Evolutionary conservation across 2,888 invertebrate species (phyloP).

Genomic region (Conops quadrifasciatus): DNA sequence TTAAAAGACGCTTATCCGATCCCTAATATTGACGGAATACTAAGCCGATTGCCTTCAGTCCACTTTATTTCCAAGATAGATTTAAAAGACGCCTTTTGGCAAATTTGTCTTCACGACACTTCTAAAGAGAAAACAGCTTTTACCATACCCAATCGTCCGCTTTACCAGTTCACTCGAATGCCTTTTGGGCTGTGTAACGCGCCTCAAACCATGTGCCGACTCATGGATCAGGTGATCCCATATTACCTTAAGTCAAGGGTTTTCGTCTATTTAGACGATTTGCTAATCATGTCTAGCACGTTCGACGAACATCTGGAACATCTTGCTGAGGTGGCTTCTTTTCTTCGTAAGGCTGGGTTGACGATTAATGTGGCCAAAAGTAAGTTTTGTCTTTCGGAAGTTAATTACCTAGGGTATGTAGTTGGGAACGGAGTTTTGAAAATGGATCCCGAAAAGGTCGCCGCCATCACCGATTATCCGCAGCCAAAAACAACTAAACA

Average conservation of each 20-base stretch:
- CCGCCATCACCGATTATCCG: conserved; percentile 32
- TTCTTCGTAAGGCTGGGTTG: conserved; percentile 31
- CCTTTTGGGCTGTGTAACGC: conserved; percentile 34
- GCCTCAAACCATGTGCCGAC: conserved; percentile 37
- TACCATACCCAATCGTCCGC: conserved; percentile 36
- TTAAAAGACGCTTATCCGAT: conserved; percentile 38
- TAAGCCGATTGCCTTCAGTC: conserved; percentile 35
- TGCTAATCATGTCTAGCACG: conserved; percentile 31
- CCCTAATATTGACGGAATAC: conserved; percentile 38
- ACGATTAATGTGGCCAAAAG: conserved; percentile 34
- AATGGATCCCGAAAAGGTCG: conserved; percentile 32
- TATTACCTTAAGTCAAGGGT: conserved; percentile 32
- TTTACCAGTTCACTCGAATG: conserved; percentile 37
- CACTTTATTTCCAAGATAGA: conserved; percentile 36
- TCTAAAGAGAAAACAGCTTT: conserved; percentile 36
- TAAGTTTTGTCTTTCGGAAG: conserved; percentile 29
- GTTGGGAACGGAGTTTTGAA: conserved; percentile 31
- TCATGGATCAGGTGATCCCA: conserved; percentile 42
- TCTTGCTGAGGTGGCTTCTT: conserved; percentile 30
- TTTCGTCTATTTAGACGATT: conserved; percentile 40
- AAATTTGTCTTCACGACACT: conserved; percentile 26
- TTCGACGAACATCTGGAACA: conserved; percentile 29
- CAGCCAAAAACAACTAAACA: conserved; percentile 22
- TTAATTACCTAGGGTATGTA: conserved; percentile 34
- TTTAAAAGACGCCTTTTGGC: conserved; percentile 35